Evolutionary conservation across 2,888 invertebrate genomes (phyloP).

Genomic region (Nasonia oneida): DNA sequence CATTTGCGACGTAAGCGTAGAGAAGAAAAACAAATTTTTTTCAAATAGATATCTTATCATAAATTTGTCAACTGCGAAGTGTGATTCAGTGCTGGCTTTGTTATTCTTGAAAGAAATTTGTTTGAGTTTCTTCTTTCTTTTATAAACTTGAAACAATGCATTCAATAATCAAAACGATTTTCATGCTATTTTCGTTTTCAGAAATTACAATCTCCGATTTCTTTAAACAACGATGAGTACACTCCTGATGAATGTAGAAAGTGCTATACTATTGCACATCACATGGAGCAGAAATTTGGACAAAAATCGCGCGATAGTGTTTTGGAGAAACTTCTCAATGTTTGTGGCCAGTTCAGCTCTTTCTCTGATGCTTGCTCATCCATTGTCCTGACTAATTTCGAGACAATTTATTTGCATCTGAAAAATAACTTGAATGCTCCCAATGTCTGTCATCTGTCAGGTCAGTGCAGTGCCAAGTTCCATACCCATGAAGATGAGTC

Average conservation of each 20-base stretch:
- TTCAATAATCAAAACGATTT: background rate
- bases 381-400: slow-evolving; percentile 87
- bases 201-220: slow-evolving; percentile 43
- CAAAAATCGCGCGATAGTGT: slow-evolving; percentile 69
- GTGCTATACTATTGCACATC: slow-evolving; percentile 73
- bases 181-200: background rate
- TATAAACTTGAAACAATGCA: background rate
- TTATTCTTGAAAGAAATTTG: slow-evolving; percentile 33
- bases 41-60: slow-evolving; percentile 36
- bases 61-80: slow-evolving; percentile 38
- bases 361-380: slow-evolving; percentile 90
- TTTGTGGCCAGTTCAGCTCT: slow-evolving; percentile 86
- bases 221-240: slow-evolving; percentile 73
- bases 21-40: slow-evolving; percentile 44
- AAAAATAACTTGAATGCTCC: slow-evolving; percentile 83
- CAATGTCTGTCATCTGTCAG: slow-evolving; percentile 88
- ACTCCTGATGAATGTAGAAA: slow-evolving; percentile 75
- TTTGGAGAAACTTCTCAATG: slow-evolving; percentile 74
- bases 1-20: background rate
- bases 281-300: slow-evolving; percentile 74
- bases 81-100: slow-evolving; percentile 35
- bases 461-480: slow-evolving; percentile 86
- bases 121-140: background rate
- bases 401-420: slow-evolving; percentile 84
- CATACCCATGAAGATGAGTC: slow-evolving; percentile 83